phyloP scores from a whole-genome alignment of 2,888 invertebrate genomes.

The Limnephilus lunatus region DNA sequence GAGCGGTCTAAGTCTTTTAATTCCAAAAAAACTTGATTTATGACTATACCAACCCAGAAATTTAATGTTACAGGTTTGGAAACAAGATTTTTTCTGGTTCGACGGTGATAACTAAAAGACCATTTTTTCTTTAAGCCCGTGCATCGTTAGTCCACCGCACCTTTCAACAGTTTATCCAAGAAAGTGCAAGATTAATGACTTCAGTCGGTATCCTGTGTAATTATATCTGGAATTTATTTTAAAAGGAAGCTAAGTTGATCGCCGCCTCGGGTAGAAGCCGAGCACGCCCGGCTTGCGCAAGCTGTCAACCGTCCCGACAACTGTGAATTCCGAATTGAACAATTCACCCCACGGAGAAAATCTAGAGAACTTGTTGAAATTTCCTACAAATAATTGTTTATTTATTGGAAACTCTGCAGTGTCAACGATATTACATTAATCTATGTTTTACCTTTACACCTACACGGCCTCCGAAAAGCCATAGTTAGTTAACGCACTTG shows the following conservation, averaged over 20 bases:
- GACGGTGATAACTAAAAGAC: not conserved
- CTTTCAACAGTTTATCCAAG: conserved; percentile 29
- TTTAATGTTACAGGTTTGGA: not conserved
- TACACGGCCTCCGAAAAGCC: too few relatives aligned
- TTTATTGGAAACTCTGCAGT: too few relatives aligned
- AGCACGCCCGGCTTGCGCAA: not conserved
- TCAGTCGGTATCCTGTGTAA: not conserved
- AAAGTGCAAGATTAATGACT: conserved; percentile 38
- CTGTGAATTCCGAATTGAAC: conserved; percentile 12
- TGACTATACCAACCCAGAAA: not conserved
- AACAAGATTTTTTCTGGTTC: not conserved
- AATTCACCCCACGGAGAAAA: not conserved
- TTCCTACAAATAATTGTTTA: not conserved
- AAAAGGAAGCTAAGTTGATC: conserved; percentile 20
- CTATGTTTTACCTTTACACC: too few relatives aligned
- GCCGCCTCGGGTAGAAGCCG: not conserved
- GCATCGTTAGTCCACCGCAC: not conserved
- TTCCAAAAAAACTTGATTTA: too few relatives aligned
- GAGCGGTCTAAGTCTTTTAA: too few relatives aligned
- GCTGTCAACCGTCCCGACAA: conserved; percentile 28
- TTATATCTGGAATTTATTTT: conserved; percentile 11
- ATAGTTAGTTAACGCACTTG: too few relatives aligned
- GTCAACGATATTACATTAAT: too few relatives aligned
- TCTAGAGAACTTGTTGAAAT: not conserved
- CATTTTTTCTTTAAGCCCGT: not conserved